phyloP scores from a whole-genome alignment of 2,888 invertebrate genomes.

The Strigamia transsilvanica region DNA sequence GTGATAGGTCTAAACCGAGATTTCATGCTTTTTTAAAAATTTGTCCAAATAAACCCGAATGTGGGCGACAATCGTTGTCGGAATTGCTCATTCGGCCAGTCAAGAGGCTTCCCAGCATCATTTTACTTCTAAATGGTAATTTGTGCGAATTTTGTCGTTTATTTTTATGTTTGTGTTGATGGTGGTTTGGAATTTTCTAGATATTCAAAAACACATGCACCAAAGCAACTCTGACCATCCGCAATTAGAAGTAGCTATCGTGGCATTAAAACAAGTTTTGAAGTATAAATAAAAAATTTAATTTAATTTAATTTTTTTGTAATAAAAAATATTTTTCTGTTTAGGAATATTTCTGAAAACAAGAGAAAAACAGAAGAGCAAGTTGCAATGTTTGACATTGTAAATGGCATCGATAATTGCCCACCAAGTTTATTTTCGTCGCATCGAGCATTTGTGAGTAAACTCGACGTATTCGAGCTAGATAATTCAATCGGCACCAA shows the following conservation, averaged over 20 bases:
- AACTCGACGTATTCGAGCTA: constrained; percentile 89
- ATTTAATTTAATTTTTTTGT: constrained; percentile 31
- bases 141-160: not conserved
- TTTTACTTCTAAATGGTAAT: constrained; percentile 88
- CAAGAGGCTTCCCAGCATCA: constrained; percentile 95
- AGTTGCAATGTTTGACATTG: constrained; percentile 94
- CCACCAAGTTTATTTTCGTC: constrained; percentile 95
- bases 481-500: constrained; percentile 77
- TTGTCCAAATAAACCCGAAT: constrained; percentile 79
- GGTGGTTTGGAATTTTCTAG: constrained; percentile 66
- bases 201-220: constrained; percentile 90
- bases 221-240: constrained; percentile 87
- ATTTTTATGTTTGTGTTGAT: not conserved
- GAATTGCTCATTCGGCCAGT: constrained; percentile 97
- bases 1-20: constrained; percentile 90
- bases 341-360: constrained; percentile 91
- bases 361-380: constrained; percentile 96
- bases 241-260: constrained; percentile 84
- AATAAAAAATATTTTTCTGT: constrained; percentile 56
- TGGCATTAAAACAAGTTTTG: constrained; percentile 90
- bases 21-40: constrained; percentile 96
- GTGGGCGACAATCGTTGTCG: constrained; percentile 92
- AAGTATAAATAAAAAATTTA: constrained; percentile 67
- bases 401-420: constrained; percentile 97
- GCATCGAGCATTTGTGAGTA: constrained; percentile 86